Evolutionary conservation across 2,888 invertebrate species (phyloP).

Genomic region (Embidobia sp.): DNA sequence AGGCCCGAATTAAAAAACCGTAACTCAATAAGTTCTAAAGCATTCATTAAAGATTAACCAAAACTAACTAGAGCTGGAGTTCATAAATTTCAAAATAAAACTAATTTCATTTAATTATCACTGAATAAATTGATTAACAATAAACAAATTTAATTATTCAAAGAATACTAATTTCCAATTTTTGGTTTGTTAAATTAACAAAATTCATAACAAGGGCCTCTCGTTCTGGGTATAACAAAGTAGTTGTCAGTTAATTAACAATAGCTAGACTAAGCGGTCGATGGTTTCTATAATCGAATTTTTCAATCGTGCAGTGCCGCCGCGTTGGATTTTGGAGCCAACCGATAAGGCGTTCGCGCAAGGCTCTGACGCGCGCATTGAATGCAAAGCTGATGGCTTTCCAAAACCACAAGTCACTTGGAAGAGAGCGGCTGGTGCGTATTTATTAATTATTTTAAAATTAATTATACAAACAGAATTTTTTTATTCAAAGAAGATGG

Average conservation of each 20-base stretch:
- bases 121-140: no score
- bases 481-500: no score
- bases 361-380: slow-evolving; percentile 95
- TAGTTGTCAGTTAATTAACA: slow-evolving; percentile 27
- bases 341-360: slow-evolving; percentile 97
- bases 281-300: slow-evolving; percentile 40
- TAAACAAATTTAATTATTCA: no score
- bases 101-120: no score
- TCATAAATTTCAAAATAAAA: no score
- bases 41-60: no score
- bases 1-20: neutral
- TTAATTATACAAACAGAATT: no score
- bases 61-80: no score
- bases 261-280: neutral
- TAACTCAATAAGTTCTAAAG: no score
- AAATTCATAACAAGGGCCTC: no score
- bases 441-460: neutral
- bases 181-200: neutral
- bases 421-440: slow-evolving; percentile 96
- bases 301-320: slow-evolving; percentile 88
- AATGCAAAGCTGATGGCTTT: slow-evolving; percentile 98
- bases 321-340: slow-evolving; percentile 97
- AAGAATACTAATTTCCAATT: no score
- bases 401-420: slow-evolving; percentile 96
- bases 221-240: slow-evolving; percentile 51